Percentiles rank a stretch among this genome's conserved stretches.
Evolutionary conservation across 2,113 vertebrate species (phyloP).

Genomic region (Lepidiolamprologus cunningtoni): DNA sequence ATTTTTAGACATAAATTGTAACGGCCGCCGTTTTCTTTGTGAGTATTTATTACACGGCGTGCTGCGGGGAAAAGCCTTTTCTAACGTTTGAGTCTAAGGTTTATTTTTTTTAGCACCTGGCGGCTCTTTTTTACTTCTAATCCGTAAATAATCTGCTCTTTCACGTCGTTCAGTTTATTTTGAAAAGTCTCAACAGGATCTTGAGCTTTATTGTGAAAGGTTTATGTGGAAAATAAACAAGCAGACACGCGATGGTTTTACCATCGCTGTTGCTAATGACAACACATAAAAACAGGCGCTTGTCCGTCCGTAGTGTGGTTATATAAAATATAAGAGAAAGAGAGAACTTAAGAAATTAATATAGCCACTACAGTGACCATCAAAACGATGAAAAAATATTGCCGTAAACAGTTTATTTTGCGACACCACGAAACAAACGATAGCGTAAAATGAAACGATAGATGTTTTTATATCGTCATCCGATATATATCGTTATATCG

Average conservation of each 20-base stretch:
- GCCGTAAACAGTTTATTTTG: not conserved
- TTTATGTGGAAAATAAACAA: not conserved
- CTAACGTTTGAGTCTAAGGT: too few relatives aligned
- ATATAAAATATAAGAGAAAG: not conserved
- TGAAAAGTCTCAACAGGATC: not conserved
- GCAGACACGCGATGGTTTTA: rapidly evolving
- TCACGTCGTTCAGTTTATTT: rapidly evolving
- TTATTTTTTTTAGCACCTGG: rapidly evolving
- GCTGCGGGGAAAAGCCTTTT: rapidly evolving
- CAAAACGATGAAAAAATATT: not conserved
- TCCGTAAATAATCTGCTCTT: rapidly evolving
- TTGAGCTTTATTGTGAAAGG: not conserved
- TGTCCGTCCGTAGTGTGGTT: rapidly evolving
- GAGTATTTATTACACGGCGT: not conserved
- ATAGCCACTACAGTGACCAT: not conserved
- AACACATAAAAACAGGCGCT: not conserved
- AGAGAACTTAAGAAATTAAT: not conserved
- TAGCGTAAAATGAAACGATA: rapidly evolving
- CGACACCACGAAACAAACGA: not conserved
- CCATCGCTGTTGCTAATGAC: rapidly evolving
- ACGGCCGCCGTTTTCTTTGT: too few relatives aligned
- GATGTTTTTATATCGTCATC: not conserved
- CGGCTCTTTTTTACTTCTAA: rapidly evolving
- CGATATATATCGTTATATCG: not conserved
- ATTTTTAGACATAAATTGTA: too few relatives aligned